Evolutionary conservation across 2,888 invertebrate genomes (phyloP), one percentile per base, ranked within the genome.

Genomic region (Argyra leucocephala): DNA sequence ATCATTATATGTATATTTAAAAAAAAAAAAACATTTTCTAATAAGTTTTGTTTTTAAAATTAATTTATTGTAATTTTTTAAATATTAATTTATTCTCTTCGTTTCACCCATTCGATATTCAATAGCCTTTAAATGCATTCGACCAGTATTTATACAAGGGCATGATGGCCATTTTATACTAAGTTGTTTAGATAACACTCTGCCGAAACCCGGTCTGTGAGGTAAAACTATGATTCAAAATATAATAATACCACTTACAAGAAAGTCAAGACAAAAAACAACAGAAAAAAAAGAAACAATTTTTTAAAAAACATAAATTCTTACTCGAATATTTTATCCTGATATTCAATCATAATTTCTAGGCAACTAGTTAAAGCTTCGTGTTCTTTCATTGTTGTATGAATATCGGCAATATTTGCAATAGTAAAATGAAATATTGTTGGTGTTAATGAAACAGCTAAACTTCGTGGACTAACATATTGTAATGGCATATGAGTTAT

Each of bases 401-500:
- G 74, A 18, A 78, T 73, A 22, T 78, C 78, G 2, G 70, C 73
- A 0, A 75, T 74, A 63, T 74, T 70, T 1, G 76, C 73, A 3
- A 75, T 74, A 0, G 75, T 76, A 22, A 63, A 36, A 66, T 78
- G 78, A 57, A 78, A 77, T 61, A 78, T 76, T n/a, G 77, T 73
- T 0, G 78, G 78, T 22, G 76, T 74, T 61, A 78, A 70, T 57
- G 78, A 78, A 61, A 78, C 71, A 26, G 78, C 73, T 63, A 78
- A 69, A n/a, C 76, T 76, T 63, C 78, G 76, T 31, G 78, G 73
- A 66, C 76, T 76, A 1, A 77, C 72, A 65, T 75, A 76, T 69
- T 78, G 78, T 67, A 77, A 66, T 24, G 78, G 78, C 37, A 77
- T 75, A 69, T 77, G 76, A n/a, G 77, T 78, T 57, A 78, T 68